Evolutionary conservation across 2,888 invertebrate genomes (phyloP), one percentile per base, ranked within the genome.

Genomic region (Melipona bicolor): DNA sequence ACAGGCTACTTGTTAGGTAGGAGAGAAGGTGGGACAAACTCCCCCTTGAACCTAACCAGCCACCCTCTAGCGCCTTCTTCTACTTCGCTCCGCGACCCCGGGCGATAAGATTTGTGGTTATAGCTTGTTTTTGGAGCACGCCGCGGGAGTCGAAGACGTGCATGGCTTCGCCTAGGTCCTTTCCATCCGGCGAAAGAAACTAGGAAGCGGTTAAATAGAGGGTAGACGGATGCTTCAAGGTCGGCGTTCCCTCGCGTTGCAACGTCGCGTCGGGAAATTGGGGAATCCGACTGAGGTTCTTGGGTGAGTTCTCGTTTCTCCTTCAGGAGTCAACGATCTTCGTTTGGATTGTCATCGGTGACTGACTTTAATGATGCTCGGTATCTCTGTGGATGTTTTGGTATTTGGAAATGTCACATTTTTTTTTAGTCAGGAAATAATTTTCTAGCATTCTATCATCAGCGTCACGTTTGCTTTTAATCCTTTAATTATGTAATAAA

Each of bases 1-100:
- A 93, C 92, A 91, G 92, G 92, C 94, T 93, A 94, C 94, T 94
- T 94, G 94, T 94, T 94, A 94, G 93, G 93, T 92, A 88, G 91
- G 87, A 82, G 80, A 88, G 89, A 93, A 93, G 92, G 92, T 93
- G 91, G 91, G 90, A 91, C 90, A 87, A 79, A 89, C 85, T 88
- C 90, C 87, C 88, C 89, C 76, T 81, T 84, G 81, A 84, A 87
- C 88, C 88, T 90, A 89, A 88, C 89, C 83, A 74, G 61, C 83
- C 79, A 79, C 78, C 87, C 83, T 81, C 86, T 75, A 76, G 77
- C 86, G 76, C 76, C 84, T 83, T 84, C 79, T 72, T 77, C 84
- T 73, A 56, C 78, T 75, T 80, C 75, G 77, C 76, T 79, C 64
- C 75, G 69, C 86, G 74, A 74, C 83, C 78, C 72, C 43, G 9